Evolutionary conservation across 2,888 invertebrate species (phyloP).

Genomic region (Cylloceria caligata): DNA sequence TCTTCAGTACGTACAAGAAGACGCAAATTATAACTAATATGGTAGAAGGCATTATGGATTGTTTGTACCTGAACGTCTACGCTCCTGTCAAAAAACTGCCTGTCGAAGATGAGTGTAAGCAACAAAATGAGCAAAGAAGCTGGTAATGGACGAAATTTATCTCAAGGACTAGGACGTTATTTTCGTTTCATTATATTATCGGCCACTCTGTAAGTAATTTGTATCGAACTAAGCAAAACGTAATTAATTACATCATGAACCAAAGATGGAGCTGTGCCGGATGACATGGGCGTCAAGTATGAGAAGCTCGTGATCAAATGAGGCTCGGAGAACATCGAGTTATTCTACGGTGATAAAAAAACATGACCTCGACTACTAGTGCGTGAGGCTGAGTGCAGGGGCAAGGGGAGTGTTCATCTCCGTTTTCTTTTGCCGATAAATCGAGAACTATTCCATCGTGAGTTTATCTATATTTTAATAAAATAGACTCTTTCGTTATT

Average conservation of each 20-base stretch:
- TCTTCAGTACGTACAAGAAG: neutral
- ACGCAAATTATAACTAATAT: neutral
- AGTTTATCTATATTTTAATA: no score
- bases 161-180: constrained; percentile 1
- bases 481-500: no score
- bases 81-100: neutral
- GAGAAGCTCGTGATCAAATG: constrained; percentile 89
- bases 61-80: constrained; percentile 3
- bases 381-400: no score
- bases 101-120: no score
- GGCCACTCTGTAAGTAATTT: no score
- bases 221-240: no score
- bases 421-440: constrained; percentile 88
- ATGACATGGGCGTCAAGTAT: constrained; percentile 90
- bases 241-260: no score
- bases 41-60: neutral
- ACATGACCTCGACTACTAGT: constrained; percentile 88
- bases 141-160: neutral
- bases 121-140: neutral
- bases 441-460: constrained; percentile 84
- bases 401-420: constrained; percentile 89
- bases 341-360: constrained; percentile 89
- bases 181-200: no score
- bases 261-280: constrained; percentile 88
- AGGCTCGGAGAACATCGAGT: constrained; percentile 88